Base-by-base conservation (phyloP, 2,797 vertebrate genomes). In the Chelon auratus region DNA sequence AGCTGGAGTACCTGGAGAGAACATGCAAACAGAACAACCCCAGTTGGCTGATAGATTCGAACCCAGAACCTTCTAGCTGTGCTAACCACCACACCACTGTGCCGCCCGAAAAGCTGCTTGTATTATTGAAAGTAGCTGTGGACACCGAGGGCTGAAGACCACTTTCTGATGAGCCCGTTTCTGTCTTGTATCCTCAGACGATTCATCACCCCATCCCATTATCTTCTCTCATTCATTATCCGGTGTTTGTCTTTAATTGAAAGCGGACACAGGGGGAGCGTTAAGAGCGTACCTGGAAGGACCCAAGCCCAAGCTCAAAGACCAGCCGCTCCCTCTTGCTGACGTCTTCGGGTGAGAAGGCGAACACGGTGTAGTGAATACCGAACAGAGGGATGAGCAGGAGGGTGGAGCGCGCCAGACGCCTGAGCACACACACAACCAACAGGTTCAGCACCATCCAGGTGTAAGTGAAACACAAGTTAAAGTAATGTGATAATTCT, bases 331-430 rank as follows among this genome's bases (percentile, higher is more conserved):
- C 98, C 77, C 95, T 83, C 92, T 98, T 97, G 90, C 97, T 99
- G 91, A 99, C 96, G 0, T 98, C 96, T 91, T 99, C 97, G 0
- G 98, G 98, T 26, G 97, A 98, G 91, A 99, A 99, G 87, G 98
- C 97, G 47, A 99, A 99, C 51, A 99, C 97, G 0, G 97, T 99
- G 94, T 99, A 99, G 93, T 99, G 98, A 87, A 99, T 98, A 74
- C 98, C 97, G 36, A 99, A 99, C 57, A 99, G 90, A 0, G 98
- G 98, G 87, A 99, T 99, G 86, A 99, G 96, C 82, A 99, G 95
- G 72, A 99, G 94, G 0, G 98, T 99, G 79, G 97, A 99, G 24
- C 98, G 96, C 10, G 98, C 97, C 91, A 99, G 93, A 64, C 97
- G 96, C 92, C 98, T 99, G 90, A 66, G 69, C 82, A 68, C 61